phyloP scores from a whole-genome alignment of 2,888 invertebrate species.

The Eilema depressum region DNA sequence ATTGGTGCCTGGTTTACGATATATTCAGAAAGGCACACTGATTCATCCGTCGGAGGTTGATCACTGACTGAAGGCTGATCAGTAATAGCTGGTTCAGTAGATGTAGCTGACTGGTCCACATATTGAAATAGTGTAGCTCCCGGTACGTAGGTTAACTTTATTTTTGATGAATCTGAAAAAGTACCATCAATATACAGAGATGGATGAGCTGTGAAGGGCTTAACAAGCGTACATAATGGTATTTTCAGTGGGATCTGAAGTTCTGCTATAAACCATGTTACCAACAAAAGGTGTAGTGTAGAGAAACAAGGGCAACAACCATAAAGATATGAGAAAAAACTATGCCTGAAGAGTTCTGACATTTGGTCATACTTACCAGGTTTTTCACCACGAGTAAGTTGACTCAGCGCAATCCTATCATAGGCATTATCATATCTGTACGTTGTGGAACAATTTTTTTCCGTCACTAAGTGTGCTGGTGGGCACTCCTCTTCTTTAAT shows the following conservation, averaged over 20 bases:
- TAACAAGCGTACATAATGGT: too few relatives aligned
- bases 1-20: slow-evolving; percentile 54
- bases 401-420: slow-evolving; percentile 76
- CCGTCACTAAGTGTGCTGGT: slow-evolving; percentile 66
- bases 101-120: slow-evolving; percentile 29
- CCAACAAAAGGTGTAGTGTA: neutral
- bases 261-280: neutral
- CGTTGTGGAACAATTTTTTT: slow-evolving; percentile 62
- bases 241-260: neutral
- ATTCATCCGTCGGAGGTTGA: neutral
- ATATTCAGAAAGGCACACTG: neutral
- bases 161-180: slow-evolving; percentile 68
- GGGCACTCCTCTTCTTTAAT: slow-evolving; percentile 64
- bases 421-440: slow-evolving; percentile 74
- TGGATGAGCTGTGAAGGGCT: neutral
- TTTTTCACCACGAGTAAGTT: slow-evolving; percentile 72
- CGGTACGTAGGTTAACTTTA: slow-evolving; percentile 71
- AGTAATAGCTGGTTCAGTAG: neutral
- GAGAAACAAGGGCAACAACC: neutral
- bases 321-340: neutral
- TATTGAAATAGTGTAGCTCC: slow-evolving; percentile 72
- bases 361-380: slow-evolving; percentile 60
- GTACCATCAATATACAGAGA: too few relatives aligned
- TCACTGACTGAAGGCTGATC: neutral
- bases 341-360: neutral